Evolutionary conservation across 1,140 invertebrate genomes (phyloP), one percentile per base, ranked within the genome.

Genomic region (Chrysomallon squamiferum): DNA sequence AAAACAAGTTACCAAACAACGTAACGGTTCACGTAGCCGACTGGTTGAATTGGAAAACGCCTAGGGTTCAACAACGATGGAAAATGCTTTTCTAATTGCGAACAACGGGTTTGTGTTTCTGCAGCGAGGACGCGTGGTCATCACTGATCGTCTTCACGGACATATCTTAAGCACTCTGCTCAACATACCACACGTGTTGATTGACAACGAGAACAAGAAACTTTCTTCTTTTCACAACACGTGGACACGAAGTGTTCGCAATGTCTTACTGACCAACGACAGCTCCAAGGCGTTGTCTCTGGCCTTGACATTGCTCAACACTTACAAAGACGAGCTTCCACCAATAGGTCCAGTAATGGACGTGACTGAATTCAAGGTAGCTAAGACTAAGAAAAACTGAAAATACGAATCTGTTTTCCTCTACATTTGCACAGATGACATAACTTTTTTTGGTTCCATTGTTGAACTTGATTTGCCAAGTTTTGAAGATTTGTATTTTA

Each of bases 91-190:
- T 33, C 35, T 59, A 9, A 64, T 68, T 11, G 60, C 62, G 13
- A 30, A 41, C n/a, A 41, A 59, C 25, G 70, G 70, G 2, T 43
- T 72, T 9, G n/a, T 47, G 27, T 65, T 66, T 58, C 59, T 72
- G 13, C 66, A 72, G 60, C 29, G 63, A 25, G 70, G 69, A 3
- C 62, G 70, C 7, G 66, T 72, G 15, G 68, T 76, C 22, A 59
- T 76, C 11, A 71, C 74, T 1, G 74, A 76, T 57, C 57, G 74
- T 5, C 66, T 76, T 0, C 74, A 76, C 45, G 74, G 69, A 18
- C 74, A 76, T 57, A 71, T 76, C 52, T 43, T 76, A 11, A 49
- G 59, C 61, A 63, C 60, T 18, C 47, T 76, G 25, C 35, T 76
- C 52, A 63, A 66, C 38, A 74, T 72, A 41, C 74, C 71, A 0